Base-by-base conservation (phyloP, 1,140 invertebrate species). In the Drosophila persimilis region DNA sequence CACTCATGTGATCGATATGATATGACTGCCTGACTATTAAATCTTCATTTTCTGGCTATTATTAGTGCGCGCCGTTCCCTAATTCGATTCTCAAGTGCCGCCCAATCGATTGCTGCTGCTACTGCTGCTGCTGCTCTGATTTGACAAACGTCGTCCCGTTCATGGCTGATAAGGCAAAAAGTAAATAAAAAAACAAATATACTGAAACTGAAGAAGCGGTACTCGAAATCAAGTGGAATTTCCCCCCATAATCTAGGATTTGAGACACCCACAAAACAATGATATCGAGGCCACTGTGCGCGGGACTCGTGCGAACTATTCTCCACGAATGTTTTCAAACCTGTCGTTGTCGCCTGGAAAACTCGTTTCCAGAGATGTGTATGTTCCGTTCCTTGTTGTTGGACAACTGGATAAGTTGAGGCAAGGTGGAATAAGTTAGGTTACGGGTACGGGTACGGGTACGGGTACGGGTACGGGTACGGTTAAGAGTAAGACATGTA, bases 161-260 rank as follows among this genome's bases (percentile, higher is more conserved):
- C 43, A 8, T 47, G 51, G 41, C 41, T 35, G 26, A 2, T 35
- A 7, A 17, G 9, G 15, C 44, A 67, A 73, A 73, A 73, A 73
- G 51, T 35, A 31, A 73, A 55, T 26, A 71, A 26, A 24, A 29
- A 31, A 63, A 22, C 56, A 73, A 73, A 73, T 41, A 73, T 8
- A 22, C 44, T 50, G 35, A 35, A 51, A 22, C 44, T 54, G 35
- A 35, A 51, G 46, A 50, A 50, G 26, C 31, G 39, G 44, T 58
- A 63, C 57, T 73, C 24, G n/a, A 73, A 43, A 50, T 73, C 29
- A 73, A 73, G 70, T 73, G 70, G 70, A 73, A 73, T 63, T 73
- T 73, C 69, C 70, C 70, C 44, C 29, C 35, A 55, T 26, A 26
- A 26, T 5, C 24, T 26, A 63, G 58, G 58, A 51, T 73, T 56